Evolutionary conservation across 2,888 invertebrate species (phyloP).

Genomic region (Teleogryllus oceanicus): DNA sequence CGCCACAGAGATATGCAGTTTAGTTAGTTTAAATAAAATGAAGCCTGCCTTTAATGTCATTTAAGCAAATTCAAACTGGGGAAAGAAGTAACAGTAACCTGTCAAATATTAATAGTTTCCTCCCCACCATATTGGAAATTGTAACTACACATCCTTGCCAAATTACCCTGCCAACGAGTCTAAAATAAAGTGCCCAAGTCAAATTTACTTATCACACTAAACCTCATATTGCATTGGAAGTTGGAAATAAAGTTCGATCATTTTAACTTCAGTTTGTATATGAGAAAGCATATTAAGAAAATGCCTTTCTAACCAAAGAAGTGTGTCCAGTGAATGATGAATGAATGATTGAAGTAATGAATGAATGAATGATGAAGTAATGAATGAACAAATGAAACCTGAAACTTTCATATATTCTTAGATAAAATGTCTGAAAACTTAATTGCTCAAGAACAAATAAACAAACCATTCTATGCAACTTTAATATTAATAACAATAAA

Average conservation of each 20-base stretch:
- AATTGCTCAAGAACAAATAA: no score
- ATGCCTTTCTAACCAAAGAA: no score
- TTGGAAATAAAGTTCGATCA: constrained; percentile 9
- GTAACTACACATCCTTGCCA: constrained; percentile 27
- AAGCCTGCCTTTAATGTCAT: constrained; percentile 4
- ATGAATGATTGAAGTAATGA: no score
- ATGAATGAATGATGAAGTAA: no score
- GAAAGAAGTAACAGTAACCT: constrained; percentile 27
- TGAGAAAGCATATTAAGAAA: no score
- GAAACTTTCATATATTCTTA: no score
- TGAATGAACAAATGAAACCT: no score
- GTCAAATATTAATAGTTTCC: constrained; percentile 28
- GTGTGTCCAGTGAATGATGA: no score
- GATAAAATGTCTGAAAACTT: no score
- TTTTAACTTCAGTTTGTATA: no score
- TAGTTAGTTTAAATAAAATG: constrained; percentile 18
- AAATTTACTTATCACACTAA: constrained; percentile 36
- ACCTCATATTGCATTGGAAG: constrained; percentile 33
- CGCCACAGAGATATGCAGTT: background rate
- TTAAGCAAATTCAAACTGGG: constrained; percentile 4
- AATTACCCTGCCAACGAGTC: constrained; percentile 30
- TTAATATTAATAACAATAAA: no score
- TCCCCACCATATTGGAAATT: constrained; percentile 21
- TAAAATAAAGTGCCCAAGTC: constrained; percentile 33
- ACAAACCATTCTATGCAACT: no score